These are phyloP conservation scores for Hydrolagus colliei DNA, from an alignment of 2,797 vertebrate species.

Conservation along the genomic window DNA sequence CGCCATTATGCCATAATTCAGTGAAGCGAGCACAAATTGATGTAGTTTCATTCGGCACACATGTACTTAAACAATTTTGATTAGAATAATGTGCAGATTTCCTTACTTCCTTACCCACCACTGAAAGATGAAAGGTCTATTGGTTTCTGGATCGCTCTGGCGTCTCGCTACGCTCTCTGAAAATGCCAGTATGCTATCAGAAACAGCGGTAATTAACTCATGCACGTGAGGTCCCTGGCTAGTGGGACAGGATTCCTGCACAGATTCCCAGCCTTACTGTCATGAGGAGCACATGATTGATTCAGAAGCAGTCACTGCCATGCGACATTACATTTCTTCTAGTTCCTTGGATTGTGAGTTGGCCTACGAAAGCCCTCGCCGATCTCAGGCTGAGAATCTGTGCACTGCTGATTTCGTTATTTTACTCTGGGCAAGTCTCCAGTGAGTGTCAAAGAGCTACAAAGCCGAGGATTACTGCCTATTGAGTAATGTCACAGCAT, in stretches of 20 bases:
- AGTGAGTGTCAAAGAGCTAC: background rate
- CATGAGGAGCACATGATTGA: background rate
- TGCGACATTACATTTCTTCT: background rate
- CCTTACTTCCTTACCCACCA: background rate
- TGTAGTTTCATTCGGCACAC: background rate
- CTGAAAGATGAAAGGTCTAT: background rate
- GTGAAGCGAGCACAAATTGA: background rate
- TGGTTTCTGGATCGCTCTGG: background rate
- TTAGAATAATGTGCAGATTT: background rate
- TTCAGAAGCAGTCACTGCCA: background rate
- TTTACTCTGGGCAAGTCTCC: background rate
- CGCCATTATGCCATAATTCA: background rate
- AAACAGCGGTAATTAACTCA: background rate
- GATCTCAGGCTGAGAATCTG: background rate
- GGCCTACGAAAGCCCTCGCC: background rate
- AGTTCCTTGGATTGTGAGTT: background rate
- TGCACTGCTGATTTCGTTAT: background rate
- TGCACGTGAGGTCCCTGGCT: background rate
- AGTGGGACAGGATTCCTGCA: too few relatives aligned
- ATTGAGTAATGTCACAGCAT: background rate
- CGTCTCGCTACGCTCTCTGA: background rate
- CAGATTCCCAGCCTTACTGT: background rate
- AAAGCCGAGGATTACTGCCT: background rate
- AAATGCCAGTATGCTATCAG: background rate
- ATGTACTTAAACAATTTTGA: background rate